These are phyloP conservation scores for Nibea coibor DNA, from an alignment of 2,113 vertebrate species.

Conservation along the genomic window DNA sequence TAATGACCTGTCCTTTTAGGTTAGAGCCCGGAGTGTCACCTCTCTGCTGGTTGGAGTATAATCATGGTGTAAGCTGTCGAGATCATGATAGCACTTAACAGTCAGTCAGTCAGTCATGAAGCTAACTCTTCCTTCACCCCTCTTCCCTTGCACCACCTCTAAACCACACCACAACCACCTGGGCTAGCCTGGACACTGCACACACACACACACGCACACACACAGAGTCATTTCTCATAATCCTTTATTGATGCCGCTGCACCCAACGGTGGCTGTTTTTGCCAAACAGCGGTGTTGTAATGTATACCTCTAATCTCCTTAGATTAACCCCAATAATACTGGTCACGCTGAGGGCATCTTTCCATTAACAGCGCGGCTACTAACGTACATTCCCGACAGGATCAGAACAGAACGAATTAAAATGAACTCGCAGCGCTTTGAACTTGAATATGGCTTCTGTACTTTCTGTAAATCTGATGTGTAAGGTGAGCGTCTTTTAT, in stretches of 20 bases:
- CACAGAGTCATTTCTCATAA: conserved; percentile 29
- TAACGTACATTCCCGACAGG: conserved; percentile 32
- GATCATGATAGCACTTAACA: conserved; percentile 21
- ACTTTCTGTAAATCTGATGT: not conserved
- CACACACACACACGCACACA: conserved; percentile 11
- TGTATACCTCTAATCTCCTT: conserved; percentile 72
- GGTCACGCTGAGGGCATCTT: conserved; percentile 56
- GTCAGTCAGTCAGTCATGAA: conserved; percentile 8
- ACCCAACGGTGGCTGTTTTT: conserved; percentile 43
- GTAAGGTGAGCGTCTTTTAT: not conserved
- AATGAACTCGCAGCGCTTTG: not conserved
- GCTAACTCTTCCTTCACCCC: conserved; percentile 15
- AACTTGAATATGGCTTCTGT: not conserved
- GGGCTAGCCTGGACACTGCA: not conserved
- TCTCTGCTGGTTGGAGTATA: conserved; percentile 47
- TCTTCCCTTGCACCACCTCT: not conserved
- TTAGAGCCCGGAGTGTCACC: conserved; percentile 57
- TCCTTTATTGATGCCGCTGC: conserved; percentile 34
- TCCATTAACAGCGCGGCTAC: conserved; percentile 14
- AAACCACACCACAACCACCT: conserved; percentile 34
- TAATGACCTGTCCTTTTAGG: conserved; percentile 55
- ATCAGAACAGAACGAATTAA: conserved; percentile 24
- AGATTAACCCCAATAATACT: conserved; percentile 73
- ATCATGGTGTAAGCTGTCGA: conserved; percentile 54
- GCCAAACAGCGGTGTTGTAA: conserved; percentile 59